A percentile compares a stretch with the other conserved stretches of the same genome.
Evolutionary conservation across 2,888 invertebrate species (phyloP).

Genomic region (Melangyna quadrimaculata): DNA sequence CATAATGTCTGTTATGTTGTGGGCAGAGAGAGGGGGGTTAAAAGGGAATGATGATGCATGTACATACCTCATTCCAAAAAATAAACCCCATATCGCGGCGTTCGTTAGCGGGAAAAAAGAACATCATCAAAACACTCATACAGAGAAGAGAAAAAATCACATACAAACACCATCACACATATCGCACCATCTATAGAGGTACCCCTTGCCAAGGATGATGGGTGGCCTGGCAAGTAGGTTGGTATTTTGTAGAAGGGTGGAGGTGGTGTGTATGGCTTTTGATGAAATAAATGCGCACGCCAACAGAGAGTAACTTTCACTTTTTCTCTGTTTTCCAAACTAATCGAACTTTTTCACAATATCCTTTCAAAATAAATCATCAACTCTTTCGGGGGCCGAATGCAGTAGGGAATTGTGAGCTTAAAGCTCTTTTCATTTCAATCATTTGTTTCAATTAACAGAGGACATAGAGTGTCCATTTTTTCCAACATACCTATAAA

Average conservation of each 20-base stretch:
- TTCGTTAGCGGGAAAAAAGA: conserved; percentile 46
- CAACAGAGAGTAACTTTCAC: conserved; percentile 71
- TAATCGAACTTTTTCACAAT: conserved; percentile 59
- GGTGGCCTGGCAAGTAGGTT: not conserved
- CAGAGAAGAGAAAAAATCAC: conserved; percentile 60
- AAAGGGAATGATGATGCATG: conserved; percentile 46
- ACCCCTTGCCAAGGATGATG: conserved; percentile 44
- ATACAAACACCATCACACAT: conserved; percentile 65
- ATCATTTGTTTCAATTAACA: conserved; percentile 34
- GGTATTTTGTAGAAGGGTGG: not conserved
- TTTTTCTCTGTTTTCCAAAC: conserved; percentile 57
- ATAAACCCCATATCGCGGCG: conserved; percentile 32
- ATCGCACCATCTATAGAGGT: no score
- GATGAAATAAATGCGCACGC: conserved; percentile 56
- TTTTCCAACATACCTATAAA: not conserved
- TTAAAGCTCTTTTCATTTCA: conserved; percentile 32
- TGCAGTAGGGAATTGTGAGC: not conserved
- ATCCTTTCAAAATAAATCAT: conserved; percentile 47
- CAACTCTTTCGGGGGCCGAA: conserved; percentile 21
- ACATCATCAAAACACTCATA: conserved; percentile 62
- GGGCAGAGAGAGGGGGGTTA: not conserved
- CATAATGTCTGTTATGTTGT: not conserved
- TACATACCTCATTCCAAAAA: conserved; percentile 47
- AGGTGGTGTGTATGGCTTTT: not conserved
- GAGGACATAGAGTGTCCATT: conserved; percentile 18